A percentile compares a stretch with the other conserved stretches of the same genome.
phyloP scores from a whole-genome alignment of 1,140 invertebrate species.

The Drosophila seguyi region DNA sequence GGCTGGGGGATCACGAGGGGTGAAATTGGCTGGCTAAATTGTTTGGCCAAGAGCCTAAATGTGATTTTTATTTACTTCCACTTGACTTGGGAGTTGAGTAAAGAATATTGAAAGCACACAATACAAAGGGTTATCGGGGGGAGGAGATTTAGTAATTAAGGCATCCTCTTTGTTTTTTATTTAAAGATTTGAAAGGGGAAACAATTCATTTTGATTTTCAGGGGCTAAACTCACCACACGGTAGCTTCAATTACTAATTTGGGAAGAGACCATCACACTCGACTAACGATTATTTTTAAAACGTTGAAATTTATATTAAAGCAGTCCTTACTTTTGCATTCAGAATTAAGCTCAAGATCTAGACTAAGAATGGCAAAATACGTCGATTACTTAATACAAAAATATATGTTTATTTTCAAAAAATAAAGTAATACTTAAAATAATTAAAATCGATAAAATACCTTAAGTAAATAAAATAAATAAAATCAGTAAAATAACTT shows the following conservation, averaged over 20 bases:
- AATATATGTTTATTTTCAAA: no score
- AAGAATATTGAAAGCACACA: slow-evolving; percentile 1
- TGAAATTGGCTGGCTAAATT: slow-evolving; percentile 9
- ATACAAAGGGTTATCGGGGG: not conserved
- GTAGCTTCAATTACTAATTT: not conserved
- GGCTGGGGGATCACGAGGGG: not conserved
- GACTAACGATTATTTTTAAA: not conserved
- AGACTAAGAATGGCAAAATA: no score
- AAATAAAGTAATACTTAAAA: no score
- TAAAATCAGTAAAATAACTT: no score
- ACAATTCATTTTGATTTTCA: not conserved
- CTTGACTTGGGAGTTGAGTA: slow-evolving; percentile 18
- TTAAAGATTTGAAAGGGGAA: not conserved
- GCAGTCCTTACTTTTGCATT: no score
- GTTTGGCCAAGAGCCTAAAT: slow-evolving; percentile 21
- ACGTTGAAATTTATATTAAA: not conserved
- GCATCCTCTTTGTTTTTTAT: not conserved
- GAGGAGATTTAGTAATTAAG: slow-evolving; percentile 16
- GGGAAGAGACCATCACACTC: not conserved
- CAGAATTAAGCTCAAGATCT: no score
- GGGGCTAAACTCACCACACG: no score
- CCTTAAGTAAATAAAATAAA: no score
- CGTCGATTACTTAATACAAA: no score
- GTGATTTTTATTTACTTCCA: slow-evolving; percentile 34
- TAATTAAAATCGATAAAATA: no score